These are phyloP conservation scores for Campoplex nolae DNA, from an alignment of 2,888 invertebrate genomes.

Conservation along the genomic window DNA sequence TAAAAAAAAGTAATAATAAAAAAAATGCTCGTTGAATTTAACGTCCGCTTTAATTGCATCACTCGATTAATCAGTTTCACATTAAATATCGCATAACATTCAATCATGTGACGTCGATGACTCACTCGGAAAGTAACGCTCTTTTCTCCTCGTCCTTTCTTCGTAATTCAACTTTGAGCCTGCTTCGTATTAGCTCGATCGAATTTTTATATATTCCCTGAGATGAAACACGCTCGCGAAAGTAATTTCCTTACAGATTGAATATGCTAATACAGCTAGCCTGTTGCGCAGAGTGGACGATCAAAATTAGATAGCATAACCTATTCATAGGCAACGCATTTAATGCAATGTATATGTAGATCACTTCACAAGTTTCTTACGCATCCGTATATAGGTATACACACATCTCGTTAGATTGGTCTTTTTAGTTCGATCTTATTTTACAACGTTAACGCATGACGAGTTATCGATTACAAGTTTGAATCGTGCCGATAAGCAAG, in stretches of 20 bases:
- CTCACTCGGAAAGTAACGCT: slow-evolving; percentile 31
- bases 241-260: slow-evolving; percentile 76
- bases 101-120: slow-evolving; percentile 37
- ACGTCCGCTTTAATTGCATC: slow-evolving; percentile 15
- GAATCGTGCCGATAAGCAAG: slow-evolving; percentile 23
- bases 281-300: slow-evolving; percentile 67
- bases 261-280: slow-evolving; percentile 75
- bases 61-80: slow-evolving; percentile 28
- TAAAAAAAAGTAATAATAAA: not conserved
- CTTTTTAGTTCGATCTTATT: slow-evolving; percentile 23
- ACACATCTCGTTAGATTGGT: not conserved
- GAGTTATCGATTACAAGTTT: slow-evolving; percentile 63
- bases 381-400: slow-evolving; percentile 14
- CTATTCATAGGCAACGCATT: slow-evolving; percentile 67
- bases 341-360: slow-evolving; percentile 26
- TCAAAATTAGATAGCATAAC: slow-evolving; percentile 76
- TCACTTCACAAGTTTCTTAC: slow-evolving; percentile 46
- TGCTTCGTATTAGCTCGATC: slow-evolving; percentile 52
- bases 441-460: slow-evolving; percentile 43
- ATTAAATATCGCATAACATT: slow-evolving; percentile 37
- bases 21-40: not conserved
- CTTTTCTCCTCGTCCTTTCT: slow-evolving; percentile 1
- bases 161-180: slow-evolving; percentile 26
- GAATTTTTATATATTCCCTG: slow-evolving; percentile 57
- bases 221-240: slow-evolving; percentile 72